A percentile compares a stretch with the other conserved stretches of the same genome.
phyloP scores from a whole-genome alignment of 2,888 invertebrate species.

The Corbicula japonica region DNA sequence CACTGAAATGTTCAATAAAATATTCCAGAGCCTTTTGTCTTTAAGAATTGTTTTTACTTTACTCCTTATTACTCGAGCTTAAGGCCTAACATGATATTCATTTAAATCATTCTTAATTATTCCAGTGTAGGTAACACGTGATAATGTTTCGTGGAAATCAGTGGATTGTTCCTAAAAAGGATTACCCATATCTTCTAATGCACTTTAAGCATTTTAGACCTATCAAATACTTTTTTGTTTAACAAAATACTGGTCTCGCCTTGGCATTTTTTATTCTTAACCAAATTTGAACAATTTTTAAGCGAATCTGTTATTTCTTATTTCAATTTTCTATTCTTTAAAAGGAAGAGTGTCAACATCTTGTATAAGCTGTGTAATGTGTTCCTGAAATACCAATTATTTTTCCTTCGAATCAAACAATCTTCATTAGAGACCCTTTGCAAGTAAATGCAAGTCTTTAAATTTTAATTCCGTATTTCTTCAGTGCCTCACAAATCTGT shows the following conservation, averaged over 20 bases:
- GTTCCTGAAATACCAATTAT: background rate
- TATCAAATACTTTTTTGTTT: background rate
- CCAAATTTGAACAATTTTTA: constrained; percentile 1
- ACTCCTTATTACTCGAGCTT: background rate
- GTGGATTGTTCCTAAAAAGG: no score
- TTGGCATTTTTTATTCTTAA: background rate
- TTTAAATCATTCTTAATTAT: constrained; percentile 16
- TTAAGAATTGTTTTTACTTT: background rate
- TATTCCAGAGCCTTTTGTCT: background rate
- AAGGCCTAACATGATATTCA: constrained; percentile 8
- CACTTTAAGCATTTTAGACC: no score
- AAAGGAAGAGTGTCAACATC: background rate
- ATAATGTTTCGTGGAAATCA: constrained; percentile 7
- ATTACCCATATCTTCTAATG: no score
- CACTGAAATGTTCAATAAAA: constrained; percentile 11
- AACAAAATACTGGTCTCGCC: background rate
- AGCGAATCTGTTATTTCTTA: background rate
- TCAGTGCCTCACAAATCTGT: background rate
- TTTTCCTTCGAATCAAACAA: background rate
- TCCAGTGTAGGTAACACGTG: background rate
- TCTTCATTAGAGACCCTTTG: background rate
- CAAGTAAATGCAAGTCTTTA: background rate
- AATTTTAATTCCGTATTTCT: background rate
- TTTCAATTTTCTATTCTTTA: background rate
- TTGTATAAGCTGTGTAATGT: background rate